These are phyloP conservation scores for Acanthurus tractus DNA, from an alignment of 2,797 vertebrate genomes.

Conservation along the genomic window DNA sequence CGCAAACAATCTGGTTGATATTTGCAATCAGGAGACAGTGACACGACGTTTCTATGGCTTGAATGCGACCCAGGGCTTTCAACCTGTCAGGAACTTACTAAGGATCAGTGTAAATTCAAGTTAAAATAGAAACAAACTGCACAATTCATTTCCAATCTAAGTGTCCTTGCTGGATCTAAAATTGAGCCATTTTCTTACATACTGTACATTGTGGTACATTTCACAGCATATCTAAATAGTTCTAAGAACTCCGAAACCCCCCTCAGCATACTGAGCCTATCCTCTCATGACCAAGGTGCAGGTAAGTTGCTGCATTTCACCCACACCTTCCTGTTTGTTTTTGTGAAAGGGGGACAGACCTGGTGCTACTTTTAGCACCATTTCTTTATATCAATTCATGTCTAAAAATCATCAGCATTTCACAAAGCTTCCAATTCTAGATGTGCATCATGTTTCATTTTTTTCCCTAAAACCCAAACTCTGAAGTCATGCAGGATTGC, in stretches of 20 bases:
- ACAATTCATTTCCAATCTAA: conserved; percentile 16
- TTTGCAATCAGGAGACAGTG: conserved; percentile 60
- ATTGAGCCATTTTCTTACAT: conserved; percentile 22
- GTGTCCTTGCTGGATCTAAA: conserved; percentile 28
- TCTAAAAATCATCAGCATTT: conserved; percentile 67
- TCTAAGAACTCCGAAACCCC: conserved; percentile 37
- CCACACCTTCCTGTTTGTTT: conserved; percentile 55
- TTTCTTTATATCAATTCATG: conserved; percentile 50
- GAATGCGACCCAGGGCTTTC: conserved; percentile 70
- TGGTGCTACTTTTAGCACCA: conserved; percentile 56
- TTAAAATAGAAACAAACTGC: conserved; percentile 49
- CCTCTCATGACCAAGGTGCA: conserved; percentile 50
- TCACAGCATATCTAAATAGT: conserved; percentile 51
- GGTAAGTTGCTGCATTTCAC: conserved; percentile 55
- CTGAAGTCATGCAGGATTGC: conserved; percentile 87
- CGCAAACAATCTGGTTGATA: conserved; percentile 56
- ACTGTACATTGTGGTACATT: conserved; percentile 30
- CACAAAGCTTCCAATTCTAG: conserved; percentile 70
- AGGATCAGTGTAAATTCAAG: conserved; percentile 53
- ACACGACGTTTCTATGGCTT: conserved; percentile 81
- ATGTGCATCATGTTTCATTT: conserved; percentile 72
- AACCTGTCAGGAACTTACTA: conserved; percentile 31
- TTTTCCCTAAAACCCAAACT: conserved; percentile 73
- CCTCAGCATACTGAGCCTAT: conserved; percentile 43
- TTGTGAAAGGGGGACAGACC: conserved; percentile 50